These are phyloP conservation scores for Parapsyche elsis DNA, from an alignment of 1,140 invertebrate species.

Conservation along the genomic window DNA sequence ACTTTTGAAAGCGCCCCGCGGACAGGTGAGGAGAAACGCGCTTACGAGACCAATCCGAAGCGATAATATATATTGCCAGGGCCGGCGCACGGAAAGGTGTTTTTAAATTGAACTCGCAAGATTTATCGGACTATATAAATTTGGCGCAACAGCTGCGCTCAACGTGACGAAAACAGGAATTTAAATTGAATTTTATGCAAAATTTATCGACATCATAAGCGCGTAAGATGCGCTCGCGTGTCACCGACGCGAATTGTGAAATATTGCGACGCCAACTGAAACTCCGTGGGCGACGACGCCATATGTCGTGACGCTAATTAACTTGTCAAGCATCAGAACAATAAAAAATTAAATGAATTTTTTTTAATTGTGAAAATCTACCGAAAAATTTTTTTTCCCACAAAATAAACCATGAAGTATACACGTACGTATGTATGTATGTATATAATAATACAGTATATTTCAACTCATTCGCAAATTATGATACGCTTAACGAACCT, in stretches of 20 bases:
- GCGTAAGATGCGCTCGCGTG: conserved; percentile 30
- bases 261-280: neutral
- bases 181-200: conserved; percentile 54
- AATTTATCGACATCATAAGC: conserved; percentile 52
- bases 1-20: conserved; percentile 6
- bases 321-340: no score
- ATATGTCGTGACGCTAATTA: no score
- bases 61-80: conserved; percentile 27
- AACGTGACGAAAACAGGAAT: conserved; percentile 38
- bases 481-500: no score
- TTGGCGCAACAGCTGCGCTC: conserved; percentile 44
- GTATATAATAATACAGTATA: no score
- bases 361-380: no score
- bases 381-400: no score
- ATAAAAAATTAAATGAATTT: no score
- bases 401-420: no score
- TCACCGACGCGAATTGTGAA: conserved; percentile 25
- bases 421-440: no score
- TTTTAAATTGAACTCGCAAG: conserved; percentile 41
- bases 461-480: no score
- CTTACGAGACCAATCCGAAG: conserved; percentile 1
- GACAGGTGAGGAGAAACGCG: conserved; percentile 21
- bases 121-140: conserved; percentile 50
- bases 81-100: neutral
- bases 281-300: no score